Evolutionary conservation across 2,113 vertebrate species (phyloP).

Genomic region (Tragelaphus buxtoni): DNA sequence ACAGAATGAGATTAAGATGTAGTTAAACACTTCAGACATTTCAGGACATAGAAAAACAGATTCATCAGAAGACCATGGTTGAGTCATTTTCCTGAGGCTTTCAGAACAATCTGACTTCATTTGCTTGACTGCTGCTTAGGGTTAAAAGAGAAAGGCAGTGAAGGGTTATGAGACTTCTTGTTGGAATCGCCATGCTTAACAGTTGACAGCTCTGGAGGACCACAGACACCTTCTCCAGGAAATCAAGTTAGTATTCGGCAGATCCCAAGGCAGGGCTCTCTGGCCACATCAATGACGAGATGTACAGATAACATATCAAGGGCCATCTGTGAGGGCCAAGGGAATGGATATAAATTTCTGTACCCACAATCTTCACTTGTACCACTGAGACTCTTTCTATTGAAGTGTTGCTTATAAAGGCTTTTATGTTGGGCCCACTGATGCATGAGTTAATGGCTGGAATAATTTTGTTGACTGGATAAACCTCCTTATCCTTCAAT

Average conservation of each 20-base stretch:
- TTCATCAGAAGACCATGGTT: slow-evolving; percentile 15
- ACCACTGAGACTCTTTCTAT: neutral
- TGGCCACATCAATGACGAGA: slow-evolving; percentile 18
- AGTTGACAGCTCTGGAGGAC: neutral
- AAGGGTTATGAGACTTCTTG: neutral
- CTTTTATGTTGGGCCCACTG: neutral
- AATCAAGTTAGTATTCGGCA: slow-evolving; percentile 47
- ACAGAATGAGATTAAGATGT: slow-evolving; percentile 73
- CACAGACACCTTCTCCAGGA: slow-evolving; percentile 34
- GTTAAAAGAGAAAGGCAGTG: slow-evolving; percentile 53
- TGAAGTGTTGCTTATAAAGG: neutral
- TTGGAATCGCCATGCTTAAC: slow-evolving; percentile 16
- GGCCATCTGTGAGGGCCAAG: slow-evolving; percentile 62
- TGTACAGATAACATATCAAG: slow-evolving; percentile 6
- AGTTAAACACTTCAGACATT: slow-evolving; percentile 78
- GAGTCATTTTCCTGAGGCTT: slow-evolving; percentile 32
- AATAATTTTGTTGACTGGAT: neutral
- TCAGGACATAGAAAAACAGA: slow-evolving; percentile 73
- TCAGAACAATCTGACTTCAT: slow-evolving; percentile 18
- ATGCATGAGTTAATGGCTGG: neutral
- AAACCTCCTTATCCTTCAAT: neutral
- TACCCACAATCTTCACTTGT: neutral
- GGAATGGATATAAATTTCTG: neutral
- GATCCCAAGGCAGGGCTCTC: slow-evolving; percentile 6
- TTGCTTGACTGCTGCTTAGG: neutral